These are phyloP conservation scores for Heliangelus exortis DNA, from an alignment of 2,797 vertebrate genomes.

Conservation along the genomic window DNA sequence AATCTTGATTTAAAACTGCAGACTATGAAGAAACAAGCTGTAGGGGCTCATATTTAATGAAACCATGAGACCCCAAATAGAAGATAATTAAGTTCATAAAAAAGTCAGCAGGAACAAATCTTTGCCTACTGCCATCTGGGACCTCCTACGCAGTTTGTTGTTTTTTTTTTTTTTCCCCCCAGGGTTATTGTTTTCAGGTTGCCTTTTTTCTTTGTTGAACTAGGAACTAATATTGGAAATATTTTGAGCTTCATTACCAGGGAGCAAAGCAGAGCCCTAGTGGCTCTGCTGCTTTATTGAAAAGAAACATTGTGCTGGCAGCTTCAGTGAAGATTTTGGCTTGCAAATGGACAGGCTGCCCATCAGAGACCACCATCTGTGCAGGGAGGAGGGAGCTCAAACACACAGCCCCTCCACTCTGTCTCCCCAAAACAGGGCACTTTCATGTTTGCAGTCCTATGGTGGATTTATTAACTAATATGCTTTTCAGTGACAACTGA, in stretches of 20 bases:
- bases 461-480: background rate
- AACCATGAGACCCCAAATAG: background rate
- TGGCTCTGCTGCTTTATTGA: background rate
- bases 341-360: background rate
- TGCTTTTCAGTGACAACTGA: background rate
- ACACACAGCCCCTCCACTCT: background rate
- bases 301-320: background rate
- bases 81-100: background rate
- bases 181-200: background rate
- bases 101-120: background rate
- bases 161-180: background rate
- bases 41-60: background rate
- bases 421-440: background rate
- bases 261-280: background rate
- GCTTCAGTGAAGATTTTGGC: background rate
- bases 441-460: background rate
- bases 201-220: background rate
- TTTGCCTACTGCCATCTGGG: background rate
- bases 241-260: conserved; percentile 10
- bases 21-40: background rate
- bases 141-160: background rate
- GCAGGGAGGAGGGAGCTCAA: background rate
- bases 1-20: background rate
- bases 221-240: conserved; percentile 13
- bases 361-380: background rate